Conservation (phyloP, 37 sponge, comb jelly and placozoan genomes). For the Corticium candelabrum region DNA sequence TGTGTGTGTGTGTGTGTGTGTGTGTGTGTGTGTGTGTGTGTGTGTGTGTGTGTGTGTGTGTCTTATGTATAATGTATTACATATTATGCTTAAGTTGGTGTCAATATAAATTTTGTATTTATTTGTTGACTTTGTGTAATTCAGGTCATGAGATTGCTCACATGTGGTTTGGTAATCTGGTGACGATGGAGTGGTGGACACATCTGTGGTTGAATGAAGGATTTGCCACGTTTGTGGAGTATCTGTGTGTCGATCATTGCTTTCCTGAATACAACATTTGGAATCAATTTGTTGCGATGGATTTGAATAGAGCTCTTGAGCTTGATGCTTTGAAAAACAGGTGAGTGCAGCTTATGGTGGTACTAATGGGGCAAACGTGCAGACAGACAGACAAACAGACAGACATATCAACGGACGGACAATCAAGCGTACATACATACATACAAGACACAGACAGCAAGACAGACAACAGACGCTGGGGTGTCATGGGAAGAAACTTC, state of each 20-base stretch:
- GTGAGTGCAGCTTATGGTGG: conserved; percentile 83
- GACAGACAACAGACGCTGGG: too few relatives aligned
- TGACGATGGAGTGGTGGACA: conserved; percentile 99
- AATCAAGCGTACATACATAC: too few relatives aligned
- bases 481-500: too few relatives aligned
- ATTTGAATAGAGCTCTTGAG: conserved; percentile 57
- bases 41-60: too few relatives aligned
- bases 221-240: conserved; percentile 96
- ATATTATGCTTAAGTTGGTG: too few relatives aligned
- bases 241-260: conserved; percentile 84
- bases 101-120: neutral
- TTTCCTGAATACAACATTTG: conserved; percentile 90
- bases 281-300: conserved; percentile 75
- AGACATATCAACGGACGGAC: too few relatives aligned
- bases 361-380: too few relatives aligned
- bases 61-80: too few relatives aligned
- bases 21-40: too few relatives aligned
- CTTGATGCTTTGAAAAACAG: conserved; percentile 79
- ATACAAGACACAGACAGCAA: too few relatives aligned
- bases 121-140: neutral
- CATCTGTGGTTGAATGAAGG: conserved; percentile 98
- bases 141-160: conserved; percentile 94
- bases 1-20: conserved; percentile 5
- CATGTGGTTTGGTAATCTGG: conserved; percentile 96
- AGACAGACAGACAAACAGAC: too few relatives aligned